phyloP scores from a whole-genome alignment of 2,888 invertebrate species.

The Orchestes rusci region DNA sequence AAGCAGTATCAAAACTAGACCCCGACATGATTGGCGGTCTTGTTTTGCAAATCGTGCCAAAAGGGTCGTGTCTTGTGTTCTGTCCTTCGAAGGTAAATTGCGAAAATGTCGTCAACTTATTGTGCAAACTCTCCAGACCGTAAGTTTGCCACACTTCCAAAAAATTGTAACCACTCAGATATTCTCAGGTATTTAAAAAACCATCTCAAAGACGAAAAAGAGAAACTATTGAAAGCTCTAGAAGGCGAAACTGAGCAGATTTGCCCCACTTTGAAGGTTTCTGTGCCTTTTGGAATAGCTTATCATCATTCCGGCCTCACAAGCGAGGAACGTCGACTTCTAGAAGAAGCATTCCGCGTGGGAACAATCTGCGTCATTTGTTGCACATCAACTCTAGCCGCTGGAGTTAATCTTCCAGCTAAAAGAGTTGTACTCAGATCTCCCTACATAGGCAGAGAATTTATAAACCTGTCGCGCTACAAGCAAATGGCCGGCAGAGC shows the following conservation, averaged over 20 bases:
- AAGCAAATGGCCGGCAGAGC: conserved; percentile 96
- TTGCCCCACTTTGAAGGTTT: conserved; percentile 58
- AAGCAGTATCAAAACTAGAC: conserved; percentile 55
- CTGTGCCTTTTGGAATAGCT: conserved; percentile 75
- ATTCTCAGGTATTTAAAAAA: conserved; percentile 48
- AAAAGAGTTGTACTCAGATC: conserved; percentile 75
- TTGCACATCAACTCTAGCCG: conserved; percentile 95
- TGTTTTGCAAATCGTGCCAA: conserved; percentile 73
- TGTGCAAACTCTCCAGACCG: conserved; percentile 56
- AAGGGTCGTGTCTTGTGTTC: conserved; percentile 79
- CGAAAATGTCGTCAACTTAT: conserved; percentile 77
- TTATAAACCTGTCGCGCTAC: conserved; percentile 55
- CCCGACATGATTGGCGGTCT: conserved; percentile 76
- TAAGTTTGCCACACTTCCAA: conserved; percentile 23
- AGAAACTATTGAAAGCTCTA: conserved; percentile 54
- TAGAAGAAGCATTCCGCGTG: conserved; percentile 79
- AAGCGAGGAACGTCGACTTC: conserved; percentile 71
- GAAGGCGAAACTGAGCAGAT: conserved; percentile 56
- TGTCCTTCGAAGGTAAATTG: conserved; percentile 90
- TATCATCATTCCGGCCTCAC: conserved; percentile 91
- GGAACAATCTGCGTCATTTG: conserved; percentile 83
- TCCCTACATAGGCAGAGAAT: conserved; percentile 48
- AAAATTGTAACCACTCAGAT: not conserved
- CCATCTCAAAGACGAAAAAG: conserved; percentile 53
- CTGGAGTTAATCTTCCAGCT: conserved; percentile 95